Percentiles rank a stretch among this genome's conserved stretches.
Evolutionary conservation across 1,140 invertebrate species (phyloP).

Genomic region (Maniola jurtina): DNA sequence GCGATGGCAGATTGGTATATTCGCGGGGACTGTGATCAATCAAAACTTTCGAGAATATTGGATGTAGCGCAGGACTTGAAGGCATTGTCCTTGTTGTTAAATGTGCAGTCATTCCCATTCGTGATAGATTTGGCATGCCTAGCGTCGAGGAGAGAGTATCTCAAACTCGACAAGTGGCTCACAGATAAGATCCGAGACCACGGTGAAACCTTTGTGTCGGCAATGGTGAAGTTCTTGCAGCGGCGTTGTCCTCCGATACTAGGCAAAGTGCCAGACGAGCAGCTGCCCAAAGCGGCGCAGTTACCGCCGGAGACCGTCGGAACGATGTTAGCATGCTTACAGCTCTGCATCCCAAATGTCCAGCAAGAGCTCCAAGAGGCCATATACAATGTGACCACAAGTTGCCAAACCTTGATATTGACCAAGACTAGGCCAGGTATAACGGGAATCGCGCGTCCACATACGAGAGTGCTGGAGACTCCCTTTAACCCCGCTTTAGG

Average conservation of each 20-base stretch:
- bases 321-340: conserved; percentile 92
- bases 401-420: conserved; percentile 87
- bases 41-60: conserved; percentile 93
- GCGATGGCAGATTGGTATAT: conserved; percentile 99
- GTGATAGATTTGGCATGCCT: conserved; percentile 98
- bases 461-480: conserved; percentile 81
- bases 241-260: conserved; percentile 92
- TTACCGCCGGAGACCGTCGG: conserved; percentile 93
- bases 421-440: conserved; percentile 84
- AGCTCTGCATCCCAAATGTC: conserved; percentile 84
- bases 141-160: conserved; percentile 96
- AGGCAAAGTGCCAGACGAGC: conserved; percentile 87
- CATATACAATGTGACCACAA: conserved; percentile 90
- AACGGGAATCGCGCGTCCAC: conserved; percentile 84
- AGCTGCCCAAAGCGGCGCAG: conserved; percentile 88
- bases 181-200: conserved; percentile 98
- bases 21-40: conserved; percentile 94
- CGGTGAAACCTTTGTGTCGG: conserved; percentile 91
- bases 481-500: conserved; percentile 78
- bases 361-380: conserved; percentile 91
- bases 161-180: conserved; percentile 99
- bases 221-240: conserved; percentile 92
- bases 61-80: conserved; percentile 99
- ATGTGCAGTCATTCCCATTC: conserved; percentile 95
- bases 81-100: conserved; percentile 94